A percentile compares a stretch with the other conserved stretches of the same genome.
phyloP scores from a whole-genome alignment of 2,797 vertebrate genomes.

The Bovichtus diacanthus region DNA sequence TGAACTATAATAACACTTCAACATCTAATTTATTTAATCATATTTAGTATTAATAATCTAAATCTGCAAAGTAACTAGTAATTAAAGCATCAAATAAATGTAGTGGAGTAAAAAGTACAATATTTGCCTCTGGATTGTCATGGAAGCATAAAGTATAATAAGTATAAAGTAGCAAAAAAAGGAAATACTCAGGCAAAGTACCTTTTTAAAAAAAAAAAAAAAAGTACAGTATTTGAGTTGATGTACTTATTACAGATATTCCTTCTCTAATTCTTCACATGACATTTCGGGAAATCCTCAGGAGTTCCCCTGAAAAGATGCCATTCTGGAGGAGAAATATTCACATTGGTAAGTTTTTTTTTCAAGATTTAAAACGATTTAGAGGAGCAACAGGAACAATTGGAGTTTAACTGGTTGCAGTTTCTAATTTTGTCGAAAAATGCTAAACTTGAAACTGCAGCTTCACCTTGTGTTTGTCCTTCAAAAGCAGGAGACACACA shows the following conservation, averaged over 20 bases:
- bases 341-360: slow-evolving; percentile 48
- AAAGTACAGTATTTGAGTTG: background rate
- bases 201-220: no score
- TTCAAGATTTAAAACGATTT: background rate
- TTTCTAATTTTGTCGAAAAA: background rate
- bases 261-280: slow-evolving; percentile 3
- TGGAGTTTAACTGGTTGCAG: background rate
- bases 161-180: background rate
- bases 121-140: background rate
- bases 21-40: background rate
- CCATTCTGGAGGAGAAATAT: slow-evolving; percentile 66
- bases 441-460: background rate
- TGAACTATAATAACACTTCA: no score
- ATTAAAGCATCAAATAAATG: background rate
- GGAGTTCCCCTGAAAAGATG: slow-evolving; percentile 62
- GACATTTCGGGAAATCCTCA: slow-evolving; percentile 37
- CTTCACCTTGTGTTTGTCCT: background rate
- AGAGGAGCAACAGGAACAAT: background rate
- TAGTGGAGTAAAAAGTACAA: background rate
- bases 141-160: no score
- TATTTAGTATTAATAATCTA: background rate
- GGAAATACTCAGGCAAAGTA: background rate
- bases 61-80: background rate
- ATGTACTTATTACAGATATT: background rate
- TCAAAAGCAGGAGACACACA: background rate